Evolutionary conservation across 2,113 vertebrate species (phyloP).

Genomic region (Desmodus rotundus): DNA sequence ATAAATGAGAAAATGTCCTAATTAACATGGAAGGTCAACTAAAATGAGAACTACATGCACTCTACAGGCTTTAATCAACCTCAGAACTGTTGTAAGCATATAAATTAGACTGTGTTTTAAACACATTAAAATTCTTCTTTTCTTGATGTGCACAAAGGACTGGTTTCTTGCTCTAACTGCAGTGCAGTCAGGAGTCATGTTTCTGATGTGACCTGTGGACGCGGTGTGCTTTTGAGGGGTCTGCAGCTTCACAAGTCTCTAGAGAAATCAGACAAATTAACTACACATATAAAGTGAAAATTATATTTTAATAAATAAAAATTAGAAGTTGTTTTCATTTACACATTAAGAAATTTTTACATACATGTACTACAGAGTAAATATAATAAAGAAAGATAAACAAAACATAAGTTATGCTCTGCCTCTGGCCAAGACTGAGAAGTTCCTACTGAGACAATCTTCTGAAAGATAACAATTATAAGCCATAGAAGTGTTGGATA

Average conservation of each 20-base stretch:
- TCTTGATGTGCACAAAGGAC: slow-evolving; percentile 33
- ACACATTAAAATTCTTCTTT: slow-evolving; percentile 59
- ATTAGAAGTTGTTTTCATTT: slow-evolving; percentile 48
- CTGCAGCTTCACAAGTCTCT: slow-evolving; percentile 29
- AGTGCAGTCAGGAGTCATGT: neutral
- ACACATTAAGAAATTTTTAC: slow-evolving; percentile 1
- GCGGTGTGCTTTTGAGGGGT: slow-evolving; percentile 23
- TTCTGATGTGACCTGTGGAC: slow-evolving; percentile 37
- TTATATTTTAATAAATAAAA: slow-evolving; percentile 40
- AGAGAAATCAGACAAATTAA: slow-evolving; percentile 15
- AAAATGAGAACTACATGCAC: slow-evolving; percentile 61
- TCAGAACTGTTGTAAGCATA: slow-evolving; percentile 57
- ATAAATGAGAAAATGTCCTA: slow-evolving; percentile 59
- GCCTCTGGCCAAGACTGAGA: neutral
- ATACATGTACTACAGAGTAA: neutral
- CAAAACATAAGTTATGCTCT: neutral
- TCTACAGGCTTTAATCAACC: slow-evolving; percentile 66
- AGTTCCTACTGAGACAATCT: neutral
- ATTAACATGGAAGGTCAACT: slow-evolving; percentile 75
- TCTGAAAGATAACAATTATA: neutral
- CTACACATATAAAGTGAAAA: slow-evolving; percentile 18
- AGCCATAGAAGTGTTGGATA: neutral
- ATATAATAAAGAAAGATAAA: neutral
- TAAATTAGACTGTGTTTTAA: slow-evolving; percentile 58
- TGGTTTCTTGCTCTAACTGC: neutral